These are phyloP conservation scores for Nasonia longicornis DNA, from an alignment of 1,140 invertebrate species.

Conservation along the genomic window DNA sequence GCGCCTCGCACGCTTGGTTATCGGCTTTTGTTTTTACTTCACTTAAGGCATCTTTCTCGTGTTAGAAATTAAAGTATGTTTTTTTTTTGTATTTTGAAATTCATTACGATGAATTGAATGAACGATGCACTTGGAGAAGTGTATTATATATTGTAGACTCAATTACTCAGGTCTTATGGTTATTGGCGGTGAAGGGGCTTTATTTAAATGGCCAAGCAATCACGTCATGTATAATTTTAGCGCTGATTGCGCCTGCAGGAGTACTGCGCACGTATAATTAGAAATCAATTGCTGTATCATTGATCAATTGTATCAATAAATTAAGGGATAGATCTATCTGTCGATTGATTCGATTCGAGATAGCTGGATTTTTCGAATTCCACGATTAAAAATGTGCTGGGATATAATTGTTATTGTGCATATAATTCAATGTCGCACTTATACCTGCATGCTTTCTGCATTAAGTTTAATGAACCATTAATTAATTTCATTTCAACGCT, in stretches of 20 bases:
- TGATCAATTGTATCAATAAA: conserved; percentile 4
- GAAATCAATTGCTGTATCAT: neutral
- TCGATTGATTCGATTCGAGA: neutral
- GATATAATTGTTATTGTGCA: neutral
- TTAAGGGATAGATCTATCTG: neutral
- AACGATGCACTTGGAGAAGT: neutral
- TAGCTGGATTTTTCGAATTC: neutral
- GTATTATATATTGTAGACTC: neutral
- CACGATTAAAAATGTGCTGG: neutral
- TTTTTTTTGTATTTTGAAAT: neutral
- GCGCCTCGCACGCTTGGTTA: neutral
- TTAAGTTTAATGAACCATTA: too few relatives aligned
- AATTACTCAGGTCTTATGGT: neutral
- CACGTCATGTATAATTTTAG: neutral
- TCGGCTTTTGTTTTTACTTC: neutral
- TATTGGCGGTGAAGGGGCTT: too few relatives aligned
- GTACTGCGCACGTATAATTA: neutral
- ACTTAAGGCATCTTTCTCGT: too few relatives aligned
- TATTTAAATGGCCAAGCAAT: neutral
- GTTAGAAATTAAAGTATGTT: neutral
- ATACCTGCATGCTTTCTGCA: too few relatives aligned
- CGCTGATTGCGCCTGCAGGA: neutral
- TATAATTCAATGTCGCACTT: neutral
- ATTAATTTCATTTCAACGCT: too few relatives aligned
- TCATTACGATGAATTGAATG: neutral